Percentiles rank a stretch among this genome's conserved stretches.
Evolutionary conservation across 2,797 vertebrate genomes (phyloP).

Genomic region (Platyrinchus mystaceus): DNA sequence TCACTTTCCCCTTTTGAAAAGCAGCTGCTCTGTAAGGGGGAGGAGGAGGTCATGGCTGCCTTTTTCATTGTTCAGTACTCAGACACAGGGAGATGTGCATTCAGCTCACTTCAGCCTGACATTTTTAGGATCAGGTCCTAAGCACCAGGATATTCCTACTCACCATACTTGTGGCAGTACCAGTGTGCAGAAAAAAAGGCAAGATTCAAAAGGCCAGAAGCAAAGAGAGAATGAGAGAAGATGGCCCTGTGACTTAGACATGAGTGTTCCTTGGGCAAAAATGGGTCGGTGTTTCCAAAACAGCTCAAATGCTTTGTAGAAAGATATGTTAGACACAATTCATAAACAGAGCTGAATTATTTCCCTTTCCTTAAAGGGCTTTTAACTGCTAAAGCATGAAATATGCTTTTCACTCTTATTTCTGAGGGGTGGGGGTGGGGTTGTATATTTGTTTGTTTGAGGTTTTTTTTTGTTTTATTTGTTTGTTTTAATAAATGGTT

Average conservation of each 20-base stretch:
- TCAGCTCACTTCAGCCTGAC: background rate
- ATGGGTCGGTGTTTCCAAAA: background rate
- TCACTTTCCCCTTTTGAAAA: constrained; percentile 15
- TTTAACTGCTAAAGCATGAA: background rate
- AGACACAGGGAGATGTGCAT: background rate
- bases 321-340: background rate
- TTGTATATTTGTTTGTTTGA: background rate
- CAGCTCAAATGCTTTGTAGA: background rate
- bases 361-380: background rate
- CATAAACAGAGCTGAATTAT: background rate
- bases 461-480: too few species aligned
- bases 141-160: background rate
- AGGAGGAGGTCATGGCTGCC: background rate
- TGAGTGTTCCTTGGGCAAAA: background rate
- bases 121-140: background rate
- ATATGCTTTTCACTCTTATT: background rate
- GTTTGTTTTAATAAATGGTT: background rate
- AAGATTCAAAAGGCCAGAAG: background rate
- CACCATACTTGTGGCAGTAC: background rate
- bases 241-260: background rate
- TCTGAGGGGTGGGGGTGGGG: accelerated
- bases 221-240: background rate
- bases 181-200: background rate
- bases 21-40: background rate
- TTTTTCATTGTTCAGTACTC: background rate